phyloP scores from a whole-genome alignment of 2,797 vertebrate genomes.

The Anguilla anguilla region DNA sequence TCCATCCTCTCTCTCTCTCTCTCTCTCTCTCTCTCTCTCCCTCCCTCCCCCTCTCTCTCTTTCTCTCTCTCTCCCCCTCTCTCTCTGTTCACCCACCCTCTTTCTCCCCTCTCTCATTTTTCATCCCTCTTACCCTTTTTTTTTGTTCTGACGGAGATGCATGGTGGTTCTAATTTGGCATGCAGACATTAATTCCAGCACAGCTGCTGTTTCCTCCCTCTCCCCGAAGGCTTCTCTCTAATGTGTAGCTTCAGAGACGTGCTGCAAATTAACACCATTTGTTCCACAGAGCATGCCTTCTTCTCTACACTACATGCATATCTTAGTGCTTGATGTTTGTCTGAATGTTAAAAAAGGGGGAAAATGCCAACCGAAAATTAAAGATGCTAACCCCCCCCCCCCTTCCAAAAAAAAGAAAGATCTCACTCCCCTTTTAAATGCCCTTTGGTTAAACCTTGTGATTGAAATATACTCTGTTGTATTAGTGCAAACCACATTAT shows the following conservation, averaged over 20 bases:
- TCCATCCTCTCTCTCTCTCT: conserved; percentile 24
- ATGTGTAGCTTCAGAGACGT: conserved; percentile 85
- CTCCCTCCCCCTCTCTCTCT: conserved; percentile 29
- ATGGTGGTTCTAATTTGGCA: conserved; percentile 86
- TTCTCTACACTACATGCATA: conserved; percentile 82
- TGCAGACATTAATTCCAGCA: conserved; percentile 89
- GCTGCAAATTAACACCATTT: conserved; percentile 93
- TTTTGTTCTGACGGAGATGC: conserved; percentile 82
- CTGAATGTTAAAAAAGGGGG: conserved; percentile 63
- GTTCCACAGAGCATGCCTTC: conserved; percentile 87
- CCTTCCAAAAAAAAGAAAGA: conserved; percentile 22
- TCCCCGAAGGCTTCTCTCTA: conserved; percentile 85
- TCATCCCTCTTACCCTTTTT: conserved; percentile 49
- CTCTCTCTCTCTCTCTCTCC: conserved; percentile 25
- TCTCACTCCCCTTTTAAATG: conserved; percentile 38
- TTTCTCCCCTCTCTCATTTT: conserved; percentile 49
- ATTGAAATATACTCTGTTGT: conserved; percentile 30
- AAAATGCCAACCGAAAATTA: conserved; percentile 41
- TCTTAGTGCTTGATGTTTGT: conserved; percentile 76
- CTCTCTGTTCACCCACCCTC: conserved; percentile 45
- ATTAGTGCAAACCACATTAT: neutral
- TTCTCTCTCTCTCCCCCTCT: conserved; percentile 33
- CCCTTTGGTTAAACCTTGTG: conserved; percentile 24
- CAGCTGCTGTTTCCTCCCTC: conserved; percentile 81
- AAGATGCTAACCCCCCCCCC: conserved; percentile 33